Evolutionary conservation across 2,888 invertebrate genomes (phyloP).

Genomic region (Argyresthia albistria): DNA sequence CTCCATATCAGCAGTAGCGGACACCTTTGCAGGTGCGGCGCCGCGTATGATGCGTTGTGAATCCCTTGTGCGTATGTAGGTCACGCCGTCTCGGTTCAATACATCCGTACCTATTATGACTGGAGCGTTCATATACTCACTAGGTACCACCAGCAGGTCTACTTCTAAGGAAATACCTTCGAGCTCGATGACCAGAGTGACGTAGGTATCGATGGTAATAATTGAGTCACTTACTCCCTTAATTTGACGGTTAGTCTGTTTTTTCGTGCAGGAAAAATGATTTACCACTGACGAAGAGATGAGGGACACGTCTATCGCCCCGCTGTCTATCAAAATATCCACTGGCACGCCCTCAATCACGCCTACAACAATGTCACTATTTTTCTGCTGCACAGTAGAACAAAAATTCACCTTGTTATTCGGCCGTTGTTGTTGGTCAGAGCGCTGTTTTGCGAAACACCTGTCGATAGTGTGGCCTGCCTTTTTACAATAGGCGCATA

Average conservation of each 20-base stretch:
- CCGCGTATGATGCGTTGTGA: constrained; percentile 9
- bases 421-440: neutral
- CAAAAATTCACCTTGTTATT: neutral
- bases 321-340: neutral
- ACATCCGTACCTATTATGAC: constrained; percentile 17
- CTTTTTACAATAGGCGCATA: neutral
- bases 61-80: constrained; percentile 11
- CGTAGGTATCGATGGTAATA: neutral
- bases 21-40: neutral
- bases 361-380: neutral
- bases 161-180: constrained; percentile 13
- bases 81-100: constrained; percentile 14
- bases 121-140: constrained; percentile 11
- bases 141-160: constrained; percentile 14
- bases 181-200: neutral
- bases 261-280: neutral
- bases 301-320: neutral
- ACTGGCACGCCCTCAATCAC: neutral
- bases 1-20: neutral
- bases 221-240: neutral
- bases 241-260: neutral
- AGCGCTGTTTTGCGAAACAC: neutral
- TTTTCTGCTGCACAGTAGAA: neutral
- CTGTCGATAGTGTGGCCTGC: neutral
- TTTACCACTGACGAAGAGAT: neutral